Conservation (phyloP, 2,888 invertebrate species). For the Schrankia costaestrigalis region DNA sequence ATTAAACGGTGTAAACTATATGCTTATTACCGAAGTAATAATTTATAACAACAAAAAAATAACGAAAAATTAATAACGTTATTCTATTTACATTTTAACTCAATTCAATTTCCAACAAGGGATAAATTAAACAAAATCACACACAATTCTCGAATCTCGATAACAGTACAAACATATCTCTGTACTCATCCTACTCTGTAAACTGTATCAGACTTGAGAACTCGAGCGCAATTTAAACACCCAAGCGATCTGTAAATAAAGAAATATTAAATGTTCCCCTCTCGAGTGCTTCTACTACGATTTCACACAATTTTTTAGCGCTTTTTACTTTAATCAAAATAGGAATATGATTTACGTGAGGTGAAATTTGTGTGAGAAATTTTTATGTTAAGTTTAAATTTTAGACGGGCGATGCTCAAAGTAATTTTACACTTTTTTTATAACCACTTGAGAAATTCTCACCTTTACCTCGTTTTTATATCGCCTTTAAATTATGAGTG, state of each 20-base stretch:
- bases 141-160: slow-evolving; percentile 7
- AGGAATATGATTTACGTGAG: slow-evolving; percentile 1
- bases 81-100: no score
- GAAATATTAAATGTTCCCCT: slow-evolving; percentile 8
- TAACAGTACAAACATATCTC: slow-evolving; percentile 13
- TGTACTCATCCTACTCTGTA: slow-evolving; percentile 3
- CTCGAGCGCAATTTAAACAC: slow-evolving; percentile 14
- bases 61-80: no score
- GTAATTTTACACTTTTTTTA: no score
- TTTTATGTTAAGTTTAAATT: background rate
- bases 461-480: no score
- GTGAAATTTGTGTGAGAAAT: background rate
- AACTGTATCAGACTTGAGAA: slow-evolving; percentile 6
- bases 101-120: no score
- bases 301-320: slow-evolving; percentile 4
- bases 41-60: no score
- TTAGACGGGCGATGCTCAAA: no score
- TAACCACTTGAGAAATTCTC: no score
- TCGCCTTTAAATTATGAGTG: no score
- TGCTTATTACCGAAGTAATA: no score
- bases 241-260: slow-evolving; percentile 8
- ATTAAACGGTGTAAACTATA: no score
- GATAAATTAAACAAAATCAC: slow-evolving; percentile 21
- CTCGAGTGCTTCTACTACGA: background rate
- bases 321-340: slow-evolving; percentile 1